phyloP scores from a whole-genome alignment of 2,113 vertebrate species.

The Octodon degus region DNA sequence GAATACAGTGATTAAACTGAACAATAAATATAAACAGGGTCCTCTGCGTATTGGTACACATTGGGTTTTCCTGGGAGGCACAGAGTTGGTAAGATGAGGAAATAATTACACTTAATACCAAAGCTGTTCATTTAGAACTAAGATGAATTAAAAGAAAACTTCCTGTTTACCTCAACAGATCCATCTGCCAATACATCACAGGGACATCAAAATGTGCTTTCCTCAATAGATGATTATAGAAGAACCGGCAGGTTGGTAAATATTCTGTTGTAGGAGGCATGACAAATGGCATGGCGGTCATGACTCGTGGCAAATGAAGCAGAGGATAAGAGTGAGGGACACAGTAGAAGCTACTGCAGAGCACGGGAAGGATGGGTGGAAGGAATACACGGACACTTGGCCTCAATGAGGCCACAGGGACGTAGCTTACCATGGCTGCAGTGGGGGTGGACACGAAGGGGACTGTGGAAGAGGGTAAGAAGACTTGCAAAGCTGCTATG shows the following conservation, averaged over 20 bases:
- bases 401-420: fast-evolving
- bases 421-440: neutral
- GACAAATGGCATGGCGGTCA: neutral
- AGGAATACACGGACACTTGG: neutral
- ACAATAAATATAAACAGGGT: neutral
- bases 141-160: neutral
- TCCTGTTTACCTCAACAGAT: neutral
- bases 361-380: neutral
- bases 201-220: neutral
- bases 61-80: neutral
- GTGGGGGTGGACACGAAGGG: neutral
- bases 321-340: neutral
- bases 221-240: neutral
- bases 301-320: neutral
- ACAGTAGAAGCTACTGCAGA: neutral
- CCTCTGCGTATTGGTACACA: neutral
- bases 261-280: neutral
- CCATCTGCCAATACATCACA: neutral
- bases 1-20: neutral
- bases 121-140: slow-evolving; percentile 10
- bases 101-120: neutral
- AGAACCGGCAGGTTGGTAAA: neutral
- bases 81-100: neutral
- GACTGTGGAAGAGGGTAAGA: neutral
- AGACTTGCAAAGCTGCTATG: neutral